Evolutionary conservation across 2,888 invertebrate genomes (phyloP), one percentile per base, ranked within the genome.

Genomic region (Chymomyza caudatula): DNA sequence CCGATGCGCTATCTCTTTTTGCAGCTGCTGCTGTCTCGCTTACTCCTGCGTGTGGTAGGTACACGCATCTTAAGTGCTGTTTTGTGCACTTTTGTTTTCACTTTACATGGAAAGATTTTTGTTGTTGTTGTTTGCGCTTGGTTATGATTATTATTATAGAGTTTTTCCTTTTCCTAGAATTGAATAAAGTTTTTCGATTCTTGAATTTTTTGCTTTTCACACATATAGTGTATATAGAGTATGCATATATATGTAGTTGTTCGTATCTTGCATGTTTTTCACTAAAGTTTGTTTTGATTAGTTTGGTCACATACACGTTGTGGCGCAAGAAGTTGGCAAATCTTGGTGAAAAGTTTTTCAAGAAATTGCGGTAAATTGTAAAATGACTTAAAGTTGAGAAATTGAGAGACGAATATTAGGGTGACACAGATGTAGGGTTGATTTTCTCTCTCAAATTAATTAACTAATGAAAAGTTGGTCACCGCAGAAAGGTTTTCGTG

Each of bases 231-330:
- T 37, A n/a, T n/a, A n/a, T n/a, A n/a, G n/a, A n/a, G 4, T 2
- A 6, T 4, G 15, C 4, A 6, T 2, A 3, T 17, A 4, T 20
- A 17, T 47, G 47, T n/a, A 17, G 17, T 17, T 17, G 17, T 17
- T 47, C 5, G 47, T 2, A 47, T 17, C 19, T 51, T 37, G 53
- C 49, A 58, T 71, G 63, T 71, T 63, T 73, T 65, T 70, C 60
- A 20, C 69, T 20, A 65, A 78, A 86, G 74, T 85, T 84, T 51
- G 63, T 78, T 82, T 82, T 86, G 81, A 82, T 82, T 85, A 85
- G 79, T 85, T 86, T 74, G 19, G 51, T 17, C 17, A 55, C 37
- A 55, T n/a, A n/a, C 55, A 55, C 23, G 20, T 55, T 42, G 55
- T 6, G 54, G n/a, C n/a, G n/a, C n/a, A n/a, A n/a, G n/a, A n/a